A percentile compares a stretch with the other conserved stretches of the same genome.
Evolutionary conservation across 2,888 invertebrate species (phyloP).

Genomic region (Xestobium rufovillosum): DNA sequence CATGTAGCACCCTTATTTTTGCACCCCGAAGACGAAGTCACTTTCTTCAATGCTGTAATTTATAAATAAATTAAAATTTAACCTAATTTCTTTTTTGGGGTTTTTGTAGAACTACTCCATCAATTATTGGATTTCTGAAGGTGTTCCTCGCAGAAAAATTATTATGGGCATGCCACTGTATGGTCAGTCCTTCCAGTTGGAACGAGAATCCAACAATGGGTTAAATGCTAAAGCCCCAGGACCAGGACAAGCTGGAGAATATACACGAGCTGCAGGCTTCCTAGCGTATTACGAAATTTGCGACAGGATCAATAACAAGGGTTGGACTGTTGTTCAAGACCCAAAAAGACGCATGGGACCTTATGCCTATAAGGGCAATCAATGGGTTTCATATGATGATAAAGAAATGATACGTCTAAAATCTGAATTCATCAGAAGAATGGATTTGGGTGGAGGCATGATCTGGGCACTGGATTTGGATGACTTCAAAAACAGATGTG

Average conservation of each 20-base stretch:
- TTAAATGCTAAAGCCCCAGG: conserved; percentile 70
- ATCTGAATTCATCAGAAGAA: conserved; percentile 66
- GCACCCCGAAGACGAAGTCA: conserved; percentile 73
- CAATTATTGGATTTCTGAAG: conserved; percentile 81
- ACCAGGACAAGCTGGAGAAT: conserved; percentile 78
- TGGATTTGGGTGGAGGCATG: conserved; percentile 81
- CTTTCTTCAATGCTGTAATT: conserved; percentile 75
- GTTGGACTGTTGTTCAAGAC: conserved; percentile 77
- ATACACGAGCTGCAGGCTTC: conserved; percentile 77
- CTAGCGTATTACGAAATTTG: conserved; percentile 89
- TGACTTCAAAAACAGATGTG: conserved; percentile 73
- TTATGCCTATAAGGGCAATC: conserved; percentile 76
- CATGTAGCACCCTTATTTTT: conserved; percentile 80
- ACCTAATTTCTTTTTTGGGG: not conserved
- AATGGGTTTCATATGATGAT: conserved; percentile 91
- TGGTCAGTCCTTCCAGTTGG: conserved; percentile 74
- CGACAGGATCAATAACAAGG: conserved; percentile 66
- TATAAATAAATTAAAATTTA: not conserved
- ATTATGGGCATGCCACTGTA: conserved; percentile 87
- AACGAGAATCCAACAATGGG: conserved; percentile 53
- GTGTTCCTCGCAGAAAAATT: conserved; percentile 72
- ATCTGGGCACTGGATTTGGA: conserved; percentile 87
- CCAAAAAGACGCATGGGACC: conserved; percentile 75
- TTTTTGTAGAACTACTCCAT: conserved; percentile 69
- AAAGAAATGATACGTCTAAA: conserved; percentile 69